Percentiles rank a stretch among this genome's conserved stretches.
phyloP scores from a whole-genome alignment of 2,888 invertebrate genomes.

The Chouioia cunea region DNA sequence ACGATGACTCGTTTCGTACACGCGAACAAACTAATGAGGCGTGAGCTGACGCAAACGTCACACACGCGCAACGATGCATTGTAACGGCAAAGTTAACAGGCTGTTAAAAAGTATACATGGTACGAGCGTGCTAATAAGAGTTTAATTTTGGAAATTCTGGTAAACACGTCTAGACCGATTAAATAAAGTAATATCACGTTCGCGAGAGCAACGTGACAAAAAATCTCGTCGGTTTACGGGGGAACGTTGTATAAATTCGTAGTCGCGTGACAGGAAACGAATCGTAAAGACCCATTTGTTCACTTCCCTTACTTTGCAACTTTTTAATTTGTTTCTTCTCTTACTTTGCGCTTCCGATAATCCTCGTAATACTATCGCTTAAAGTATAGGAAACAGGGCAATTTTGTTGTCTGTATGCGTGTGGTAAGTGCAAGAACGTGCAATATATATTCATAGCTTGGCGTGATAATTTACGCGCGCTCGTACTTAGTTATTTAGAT shows the following conservation, averaged over 20 bases:
- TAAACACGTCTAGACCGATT: slow-evolving; percentile 37
- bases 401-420: not conserved
- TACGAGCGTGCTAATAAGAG: not conserved
- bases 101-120: slow-evolving; percentile 12
- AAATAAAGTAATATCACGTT: not conserved
- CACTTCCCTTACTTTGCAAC: slow-evolving; percentile 47
- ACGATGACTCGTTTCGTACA: too few relatives aligned
- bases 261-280: slow-evolving; percentile 53
- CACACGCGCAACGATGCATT: too few relatives aligned
- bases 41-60: too few relatives aligned
- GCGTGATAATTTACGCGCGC: not conserved
- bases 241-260: slow-evolving; percentile 7
- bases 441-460: not conserved
- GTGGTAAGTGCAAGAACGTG: not conserved
- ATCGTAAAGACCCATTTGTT: slow-evolving; percentile 58
- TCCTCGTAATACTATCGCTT: not conserved
- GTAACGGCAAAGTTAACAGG: too few relatives aligned
- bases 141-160: slow-evolving; percentile 14
- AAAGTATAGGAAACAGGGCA: not conserved
- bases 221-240: slow-evolving; percentile 20
- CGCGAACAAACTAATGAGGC: too few relatives aligned
- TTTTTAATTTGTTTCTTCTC: slow-evolving; percentile 19
- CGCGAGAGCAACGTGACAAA: slow-evolving; percentile 6
- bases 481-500: not conserved
- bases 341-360: not conserved